phyloP scores from a whole-genome alignment of 2,113 vertebrate genomes.

The Vombatus ursinus region DNA sequence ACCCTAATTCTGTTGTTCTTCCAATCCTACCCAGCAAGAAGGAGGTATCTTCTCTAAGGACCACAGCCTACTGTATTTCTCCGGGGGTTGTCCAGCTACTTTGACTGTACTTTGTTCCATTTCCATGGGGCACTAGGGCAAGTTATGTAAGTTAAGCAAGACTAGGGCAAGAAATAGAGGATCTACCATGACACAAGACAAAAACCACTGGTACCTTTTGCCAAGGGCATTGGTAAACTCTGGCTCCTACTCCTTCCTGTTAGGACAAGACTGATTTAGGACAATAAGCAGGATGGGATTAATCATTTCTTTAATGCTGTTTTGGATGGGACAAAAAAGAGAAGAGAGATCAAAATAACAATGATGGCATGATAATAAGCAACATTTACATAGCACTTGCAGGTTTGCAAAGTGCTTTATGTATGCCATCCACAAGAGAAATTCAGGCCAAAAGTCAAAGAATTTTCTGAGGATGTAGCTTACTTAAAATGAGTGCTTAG shows the following conservation, averaged over 20 bases:
- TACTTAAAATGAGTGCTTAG: background rate
- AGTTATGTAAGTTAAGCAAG: background rate
- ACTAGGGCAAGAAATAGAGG: background rate
- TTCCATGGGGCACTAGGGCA: background rate
- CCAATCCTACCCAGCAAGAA: background rate
- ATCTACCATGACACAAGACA: background rate
- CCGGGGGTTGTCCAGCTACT: background rate
- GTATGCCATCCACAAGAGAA: background rate
- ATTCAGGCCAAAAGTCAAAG: background rate
- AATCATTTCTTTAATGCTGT: slow-evolving; percentile 5
- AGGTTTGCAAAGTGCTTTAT: background rate
- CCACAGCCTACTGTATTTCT: background rate
- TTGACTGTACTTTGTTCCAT: background rate
- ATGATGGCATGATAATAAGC: background rate
- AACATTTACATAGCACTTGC: background rate
- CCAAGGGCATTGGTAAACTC: background rate
- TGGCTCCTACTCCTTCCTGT: background rate
- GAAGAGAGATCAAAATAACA: background rate
- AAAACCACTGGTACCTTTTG: background rate
- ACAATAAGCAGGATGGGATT: background rate
- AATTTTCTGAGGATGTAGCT: background rate
- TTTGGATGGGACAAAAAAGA: background rate
- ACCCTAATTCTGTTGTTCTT: background rate
- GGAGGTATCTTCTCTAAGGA: background rate
- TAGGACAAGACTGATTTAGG: background rate